Conservation (phyloP, 2,888 invertebrate genomes). For the Thecocarcelia acutangulata region DNA sequence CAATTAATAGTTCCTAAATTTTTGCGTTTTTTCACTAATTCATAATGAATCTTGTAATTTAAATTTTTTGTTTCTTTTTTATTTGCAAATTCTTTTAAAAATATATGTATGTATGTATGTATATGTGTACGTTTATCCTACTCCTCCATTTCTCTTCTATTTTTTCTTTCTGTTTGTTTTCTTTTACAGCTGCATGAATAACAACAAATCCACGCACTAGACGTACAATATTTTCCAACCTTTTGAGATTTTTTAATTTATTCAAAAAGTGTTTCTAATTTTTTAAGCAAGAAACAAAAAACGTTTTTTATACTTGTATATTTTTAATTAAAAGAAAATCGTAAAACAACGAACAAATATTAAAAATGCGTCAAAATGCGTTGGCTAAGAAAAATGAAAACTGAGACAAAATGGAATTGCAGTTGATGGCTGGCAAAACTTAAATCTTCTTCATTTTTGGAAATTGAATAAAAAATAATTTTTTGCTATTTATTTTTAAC, state of each 20-base stretch:
- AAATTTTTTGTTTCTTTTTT: not conserved
- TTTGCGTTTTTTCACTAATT: not conserved
- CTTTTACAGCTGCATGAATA: conserved; percentile 81
- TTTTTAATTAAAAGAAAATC: conserved; percentile 28
- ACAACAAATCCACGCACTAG: conserved; percentile 79
- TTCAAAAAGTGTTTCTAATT: conserved; percentile 79
- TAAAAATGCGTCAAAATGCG: conserved; percentile 64
- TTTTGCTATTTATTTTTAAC: not conserved
- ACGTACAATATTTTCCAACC: conserved; percentile 78
- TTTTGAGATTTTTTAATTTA: conserved; percentile 78
- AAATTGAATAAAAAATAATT: not conserved
- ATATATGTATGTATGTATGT: not conserved
- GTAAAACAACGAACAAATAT: conserved; percentile 43
- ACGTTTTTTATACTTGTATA: conserved; percentile 20
- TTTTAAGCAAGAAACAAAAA: not conserved
- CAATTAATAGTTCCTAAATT: too few species aligned
- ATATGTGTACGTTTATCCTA: conserved; percentile 4
- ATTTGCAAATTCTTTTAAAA: conserved; percentile 2
- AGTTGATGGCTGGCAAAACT: not conserved
- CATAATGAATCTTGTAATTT: not conserved
- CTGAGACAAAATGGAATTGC: conserved; percentile 38
- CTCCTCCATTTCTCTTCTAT: conserved; percentile 31
- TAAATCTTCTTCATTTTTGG: not conserved
- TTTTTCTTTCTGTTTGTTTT: conserved; percentile 56
- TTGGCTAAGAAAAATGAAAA: conserved; percentile 37